A percentile compares a stretch with the other conserved stretches of the same genome.
phyloP scores from a whole-genome alignment of 2,888 invertebrate species.

The Nemapogon koenigi region DNA sequence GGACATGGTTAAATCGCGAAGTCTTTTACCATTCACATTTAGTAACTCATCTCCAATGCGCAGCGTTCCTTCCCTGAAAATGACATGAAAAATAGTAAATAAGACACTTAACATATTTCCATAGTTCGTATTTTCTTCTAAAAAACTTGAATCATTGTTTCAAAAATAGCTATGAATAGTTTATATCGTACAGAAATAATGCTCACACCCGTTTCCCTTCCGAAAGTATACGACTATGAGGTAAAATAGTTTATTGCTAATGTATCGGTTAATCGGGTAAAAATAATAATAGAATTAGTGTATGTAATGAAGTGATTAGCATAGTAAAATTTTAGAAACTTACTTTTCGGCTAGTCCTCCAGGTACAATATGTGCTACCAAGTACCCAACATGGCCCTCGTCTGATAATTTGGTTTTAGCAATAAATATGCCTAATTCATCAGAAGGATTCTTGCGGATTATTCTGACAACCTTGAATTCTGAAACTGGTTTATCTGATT shows the following conservation, averaged over 20 bases:
- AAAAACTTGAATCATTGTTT: too few species aligned
- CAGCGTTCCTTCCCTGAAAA: conserved; percentile 68
- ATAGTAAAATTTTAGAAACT: conserved; percentile 25
- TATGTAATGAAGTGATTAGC: too few species aligned
- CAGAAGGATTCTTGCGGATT: conserved; percentile 57
- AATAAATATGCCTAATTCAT: conserved; percentile 76
- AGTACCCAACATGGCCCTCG: conserved; percentile 68
- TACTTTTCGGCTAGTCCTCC: conserved; percentile 74
- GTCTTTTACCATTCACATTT: conserved; percentile 73
- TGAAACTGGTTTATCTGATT: conserved; percentile 33
- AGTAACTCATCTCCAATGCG: conserved; percentile 75
- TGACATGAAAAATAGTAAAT: conserved; percentile 3
- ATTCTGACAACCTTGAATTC: conserved; percentile 64
- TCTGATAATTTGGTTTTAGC: conserved; percentile 69
- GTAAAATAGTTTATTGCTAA: too few species aligned
- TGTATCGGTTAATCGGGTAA: too few species aligned
- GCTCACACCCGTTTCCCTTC: too few species aligned
- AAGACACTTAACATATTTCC: too few species aligned
- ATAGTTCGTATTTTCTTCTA: too few species aligned
- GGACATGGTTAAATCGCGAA: conserved; percentile 70
- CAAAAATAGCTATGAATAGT: too few species aligned
- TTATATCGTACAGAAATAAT: too few species aligned
- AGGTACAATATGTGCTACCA: conserved; percentile 75
- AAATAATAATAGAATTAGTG: too few species aligned
- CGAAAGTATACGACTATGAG: too few species aligned